phyloP scores from a whole-genome alignment of 2,113 vertebrate species.

The Calidris pugnax region DNA sequence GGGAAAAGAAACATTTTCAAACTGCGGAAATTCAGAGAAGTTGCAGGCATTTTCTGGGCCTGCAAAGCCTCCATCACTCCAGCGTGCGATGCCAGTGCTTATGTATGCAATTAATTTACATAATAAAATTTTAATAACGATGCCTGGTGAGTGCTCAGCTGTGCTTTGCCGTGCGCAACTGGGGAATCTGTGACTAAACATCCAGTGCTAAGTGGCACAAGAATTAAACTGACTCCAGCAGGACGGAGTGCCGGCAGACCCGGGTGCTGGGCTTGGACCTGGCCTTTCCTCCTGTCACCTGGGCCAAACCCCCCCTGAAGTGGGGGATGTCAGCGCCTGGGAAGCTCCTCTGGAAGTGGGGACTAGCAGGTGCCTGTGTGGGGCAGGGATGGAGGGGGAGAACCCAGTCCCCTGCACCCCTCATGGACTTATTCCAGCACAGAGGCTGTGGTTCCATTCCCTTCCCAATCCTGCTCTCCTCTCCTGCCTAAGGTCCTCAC shows the following conservation, averaged over 20 bases:
- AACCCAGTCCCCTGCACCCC: not conserved
- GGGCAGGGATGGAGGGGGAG: accelerated
- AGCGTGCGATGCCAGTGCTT: not conserved
- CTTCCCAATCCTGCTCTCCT: not conserved
- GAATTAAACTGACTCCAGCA: not conserved
- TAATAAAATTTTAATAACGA: not conserved
- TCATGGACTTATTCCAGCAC: not conserved
- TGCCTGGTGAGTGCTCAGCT: not conserved
- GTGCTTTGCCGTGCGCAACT: not conserved
- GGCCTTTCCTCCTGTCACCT: not conserved
- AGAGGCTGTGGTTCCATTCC: not conserved
- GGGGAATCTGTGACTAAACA: not conserved
- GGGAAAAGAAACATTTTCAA: not conserved
- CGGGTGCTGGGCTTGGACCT: accelerated
- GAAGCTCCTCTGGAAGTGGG: not conserved
- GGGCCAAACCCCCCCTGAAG: accelerated
- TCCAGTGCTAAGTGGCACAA: not conserved
- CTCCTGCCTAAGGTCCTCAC: not conserved
- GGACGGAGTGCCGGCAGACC: accelerated
- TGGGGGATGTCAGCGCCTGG: accelerated
- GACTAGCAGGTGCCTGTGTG: accelerated
- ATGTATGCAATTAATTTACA: not conserved
- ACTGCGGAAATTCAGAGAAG: not conserved
- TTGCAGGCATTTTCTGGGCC: not conserved
- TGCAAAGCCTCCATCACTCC: not conserved